phyloP scores from a whole-genome alignment of 2,888 invertebrate genomes.

The Pseudococcus jackbeardsleyi region DNA sequence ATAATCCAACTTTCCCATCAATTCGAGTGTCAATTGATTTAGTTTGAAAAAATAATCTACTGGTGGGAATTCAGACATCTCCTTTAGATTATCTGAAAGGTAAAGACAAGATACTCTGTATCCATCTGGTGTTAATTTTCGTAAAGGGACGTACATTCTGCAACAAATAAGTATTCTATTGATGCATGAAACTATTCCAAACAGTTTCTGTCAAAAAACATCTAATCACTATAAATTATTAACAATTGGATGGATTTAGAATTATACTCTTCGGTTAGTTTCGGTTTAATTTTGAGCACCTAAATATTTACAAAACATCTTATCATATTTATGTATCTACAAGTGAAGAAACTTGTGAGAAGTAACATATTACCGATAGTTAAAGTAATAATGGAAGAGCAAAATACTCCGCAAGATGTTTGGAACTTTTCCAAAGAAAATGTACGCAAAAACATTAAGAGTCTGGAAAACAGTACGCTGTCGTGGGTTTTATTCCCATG shows the following conservation, averaged over 20 bases:
- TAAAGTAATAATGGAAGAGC: slow-evolving; percentile 22
- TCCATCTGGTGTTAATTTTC: slow-evolving; percentile 66
- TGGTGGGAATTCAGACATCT: not conserved
- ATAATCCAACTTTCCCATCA: slow-evolving; percentile 53
- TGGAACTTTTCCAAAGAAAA: slow-evolving; percentile 38
- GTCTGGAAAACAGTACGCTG: slow-evolving; percentile 1
- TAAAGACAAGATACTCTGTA: slow-evolving; percentile 66
- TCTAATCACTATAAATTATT: not conserved
- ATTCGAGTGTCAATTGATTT: slow-evolving; percentile 22
- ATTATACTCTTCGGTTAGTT: not conserved
- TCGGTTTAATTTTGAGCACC: not conserved
- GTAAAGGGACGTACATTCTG: slow-evolving; percentile 67
- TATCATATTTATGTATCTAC: not conserved
- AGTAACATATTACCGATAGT: slow-evolving; percentile 10
- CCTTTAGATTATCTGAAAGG: not conserved
- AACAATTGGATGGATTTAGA: too few relatives aligned
- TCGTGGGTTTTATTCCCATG: not conserved
- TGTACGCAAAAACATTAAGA: slow-evolving; percentile 27
- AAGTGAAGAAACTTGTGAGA: not conserved
- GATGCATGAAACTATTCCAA: not conserved
- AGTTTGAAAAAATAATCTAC: slow-evolving; percentile 13
- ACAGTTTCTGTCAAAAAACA: not conserved
- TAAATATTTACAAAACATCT: not conserved
- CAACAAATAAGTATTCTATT: not conserved
- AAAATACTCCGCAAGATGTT: slow-evolving; percentile 11